Conservation (phyloP, 2,113 vertebrate species). For the Kryptolebias marmoratus region DNA sequence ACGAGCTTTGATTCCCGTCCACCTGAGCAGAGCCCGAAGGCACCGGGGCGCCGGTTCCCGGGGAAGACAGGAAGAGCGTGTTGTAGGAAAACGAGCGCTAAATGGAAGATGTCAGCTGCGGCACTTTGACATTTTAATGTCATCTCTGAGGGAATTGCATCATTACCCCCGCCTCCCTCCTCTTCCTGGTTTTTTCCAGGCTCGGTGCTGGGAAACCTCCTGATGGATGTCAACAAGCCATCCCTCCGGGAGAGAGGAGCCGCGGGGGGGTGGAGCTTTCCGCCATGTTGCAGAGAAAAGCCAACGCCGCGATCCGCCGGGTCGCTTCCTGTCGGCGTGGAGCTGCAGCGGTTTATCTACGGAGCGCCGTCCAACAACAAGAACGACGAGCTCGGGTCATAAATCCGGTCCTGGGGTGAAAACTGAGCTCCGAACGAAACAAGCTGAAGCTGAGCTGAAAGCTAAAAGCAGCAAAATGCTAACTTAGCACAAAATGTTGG, state of each 20-base stretch:
- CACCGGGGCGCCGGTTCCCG: conserved; percentile 23
- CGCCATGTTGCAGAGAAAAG: neutral
- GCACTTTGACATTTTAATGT: conserved; percentile 78
- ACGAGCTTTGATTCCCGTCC: conserved; percentile 55
- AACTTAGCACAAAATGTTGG: too few relatives aligned
- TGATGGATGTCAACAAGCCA: conserved; percentile 78
- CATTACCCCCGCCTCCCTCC: conserved; percentile 45
- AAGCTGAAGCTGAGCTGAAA: too few relatives aligned
- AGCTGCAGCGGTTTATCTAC: too few relatives aligned
- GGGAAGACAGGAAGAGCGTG: conserved; percentile 36
- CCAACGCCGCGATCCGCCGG: too few relatives aligned
- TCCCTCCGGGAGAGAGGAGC: conserved; percentile 65
- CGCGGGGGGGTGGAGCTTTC: conserved; percentile 24
- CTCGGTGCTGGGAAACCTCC: conserved; percentile 77
- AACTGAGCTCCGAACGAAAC: too few relatives aligned
- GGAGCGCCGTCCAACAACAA: too few relatives aligned
- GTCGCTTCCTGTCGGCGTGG: too few relatives aligned
- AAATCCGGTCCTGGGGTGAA: too few relatives aligned
- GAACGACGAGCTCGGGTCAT: too few relatives aligned
- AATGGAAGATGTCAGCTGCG: conserved; percentile 78
- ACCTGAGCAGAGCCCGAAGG: conserved; percentile 55
- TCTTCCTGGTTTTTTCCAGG: conserved; percentile 49
- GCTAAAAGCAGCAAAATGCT: too few relatives aligned
- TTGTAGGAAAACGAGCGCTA: conserved; percentile 70
- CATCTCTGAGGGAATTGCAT: conserved; percentile 80